A percentile compares a stretch with the other conserved stretches of the same genome.
These are phyloP conservation scores for Micromesistius poutassou DNA, from an alignment of 2,797 vertebrate genomes.

Conservation along the genomic window DNA sequence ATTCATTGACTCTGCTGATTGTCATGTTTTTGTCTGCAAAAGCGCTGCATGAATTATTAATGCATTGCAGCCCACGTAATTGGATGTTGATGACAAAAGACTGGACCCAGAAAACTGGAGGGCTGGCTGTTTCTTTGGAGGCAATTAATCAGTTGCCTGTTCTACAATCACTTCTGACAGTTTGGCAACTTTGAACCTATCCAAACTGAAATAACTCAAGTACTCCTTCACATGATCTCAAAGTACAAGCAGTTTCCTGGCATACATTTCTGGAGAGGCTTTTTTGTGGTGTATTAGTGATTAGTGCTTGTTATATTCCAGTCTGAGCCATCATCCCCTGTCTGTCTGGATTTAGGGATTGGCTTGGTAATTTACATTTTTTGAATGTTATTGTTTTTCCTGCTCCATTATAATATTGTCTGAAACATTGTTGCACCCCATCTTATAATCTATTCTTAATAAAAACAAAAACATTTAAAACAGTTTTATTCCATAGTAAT, in stretches of 20 bases:
- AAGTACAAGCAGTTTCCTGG: not conserved
- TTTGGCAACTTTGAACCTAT: conserved; percentile 27
- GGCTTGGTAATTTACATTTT: not conserved
- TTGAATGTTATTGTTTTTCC: not conserved
- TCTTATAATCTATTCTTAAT: not conserved
- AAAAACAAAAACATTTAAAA: not conserved
- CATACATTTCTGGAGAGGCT: not conserved
- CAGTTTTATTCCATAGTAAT: not conserved
- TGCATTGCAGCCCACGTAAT: conserved; percentile 53
- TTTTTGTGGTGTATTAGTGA: not conserved
- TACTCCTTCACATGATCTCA: conserved; percentile 10
- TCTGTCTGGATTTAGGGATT: not conserved
- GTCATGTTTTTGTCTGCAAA: conserved; percentile 62
- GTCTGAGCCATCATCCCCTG: not conserved
- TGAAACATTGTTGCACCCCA: not conserved
- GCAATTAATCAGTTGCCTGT: conserved; percentile 43
- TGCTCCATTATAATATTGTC: not conserved
- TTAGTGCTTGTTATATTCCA: not conserved
- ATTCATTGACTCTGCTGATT: conserved; percentile 60
- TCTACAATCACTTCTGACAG: conserved; percentile 46
- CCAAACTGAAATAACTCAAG: conserved; percentile 13
- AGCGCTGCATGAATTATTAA: conserved; percentile 73
- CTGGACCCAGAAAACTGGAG: conserved; percentile 36
- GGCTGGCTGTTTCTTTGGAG: conserved; percentile 32
- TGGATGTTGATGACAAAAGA: conserved; percentile 52